Evolutionary conservation across 35 echinoderm and acorn worm genomes (phyloP), one percentile per base, ranked within the genome.

Genomic region (Apostichopus parvimensis): DNA sequence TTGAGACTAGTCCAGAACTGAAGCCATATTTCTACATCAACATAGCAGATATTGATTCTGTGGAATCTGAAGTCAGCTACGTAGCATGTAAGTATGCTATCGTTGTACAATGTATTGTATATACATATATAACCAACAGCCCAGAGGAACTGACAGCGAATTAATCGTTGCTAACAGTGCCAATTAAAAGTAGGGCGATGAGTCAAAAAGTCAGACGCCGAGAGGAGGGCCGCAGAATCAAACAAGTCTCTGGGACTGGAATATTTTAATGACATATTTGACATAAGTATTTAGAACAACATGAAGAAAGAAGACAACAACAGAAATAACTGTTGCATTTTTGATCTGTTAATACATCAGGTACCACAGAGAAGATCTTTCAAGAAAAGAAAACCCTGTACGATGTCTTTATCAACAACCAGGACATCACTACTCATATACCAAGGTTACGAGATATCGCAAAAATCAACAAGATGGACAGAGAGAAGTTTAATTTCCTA

Each of bases 281-380:
- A 45, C 34, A 25, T 25, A 45, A 45, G 34, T 45, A 45, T 45
- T 45, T 45, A 45, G 34, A 45, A 45, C 34, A 45, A 45, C 34
- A 45, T 45, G 34, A 45, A 45, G 34, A 45, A 45, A 45, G 34
- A 45, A 45, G 34, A 45, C 34, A 45, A 45, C 34, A 45, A 45
- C 34, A 45, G 34, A 45, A 45, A 45, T 45, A 45, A 45, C 34
- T 45, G 34, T 45, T 45, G 34, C 34, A 45, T 45, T 45, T 34
- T 34, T 34, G 28, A 34, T 34, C 28, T 34, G 28, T 34, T 15
- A 68, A 13, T 68, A 68, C 64, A 17, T 62, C 20, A 98, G 97
- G 97, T 78, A 98, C 97, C 73, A 98, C 97, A 83, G 97, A 98
- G 91, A 98, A 98, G 86, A 92, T 98, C 13, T 98, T 98, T 88